Evolutionary conservation across 2,113 vertebrate genomes (phyloP), one percentile per base, ranked within the genome.

Genomic region (Addax nasomaculatus): DNA sequence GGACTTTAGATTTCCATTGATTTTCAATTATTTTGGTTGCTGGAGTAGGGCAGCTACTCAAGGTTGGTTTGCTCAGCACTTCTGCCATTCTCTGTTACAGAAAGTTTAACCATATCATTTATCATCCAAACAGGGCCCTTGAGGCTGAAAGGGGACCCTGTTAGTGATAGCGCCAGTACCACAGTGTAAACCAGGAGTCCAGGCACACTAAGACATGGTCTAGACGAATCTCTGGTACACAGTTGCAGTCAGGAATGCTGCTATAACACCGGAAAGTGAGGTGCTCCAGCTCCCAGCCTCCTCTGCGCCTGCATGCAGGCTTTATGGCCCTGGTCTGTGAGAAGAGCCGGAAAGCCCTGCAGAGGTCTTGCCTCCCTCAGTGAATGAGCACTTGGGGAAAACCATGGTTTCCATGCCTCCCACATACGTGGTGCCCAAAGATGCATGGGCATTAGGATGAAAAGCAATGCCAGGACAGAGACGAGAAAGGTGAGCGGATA

Each of bases 1-100:
- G 89, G 96, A 29, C 33, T 93, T 97, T 95, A 96, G 89, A 96
- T 91, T 97, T 98, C 95, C 93, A 89, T 95, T 93, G 91, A 96
- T 91, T 97, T 98, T 96, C 95, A 87, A 39, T 97, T 89, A 95
- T 89, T 97, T 92, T 95, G 49, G 55, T 91, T 92, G 23, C 86
- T 93, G 70, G n/a, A 67, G 62, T 89, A 84, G 29, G 15, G 95
- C 86, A 92, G 60, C 85, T 83, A 92, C 43, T 89, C 36, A 90
- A 78, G 57, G 14, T 86, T 94, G 81, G 43, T 95, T 95, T 95
- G 47, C 55, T 95, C 43, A 89, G 62, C n/a, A 51, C 53, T 39
- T 43, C 79, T 76, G 81, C 30, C 36, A 16, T 60, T 78, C 43
- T 90, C 49, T 30, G 23, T 84, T 85, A 73, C 25, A 89, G 79